Base-by-base conservation (phyloP, 1,140 invertebrate species). In the Mactra quadrangularis region DNA sequence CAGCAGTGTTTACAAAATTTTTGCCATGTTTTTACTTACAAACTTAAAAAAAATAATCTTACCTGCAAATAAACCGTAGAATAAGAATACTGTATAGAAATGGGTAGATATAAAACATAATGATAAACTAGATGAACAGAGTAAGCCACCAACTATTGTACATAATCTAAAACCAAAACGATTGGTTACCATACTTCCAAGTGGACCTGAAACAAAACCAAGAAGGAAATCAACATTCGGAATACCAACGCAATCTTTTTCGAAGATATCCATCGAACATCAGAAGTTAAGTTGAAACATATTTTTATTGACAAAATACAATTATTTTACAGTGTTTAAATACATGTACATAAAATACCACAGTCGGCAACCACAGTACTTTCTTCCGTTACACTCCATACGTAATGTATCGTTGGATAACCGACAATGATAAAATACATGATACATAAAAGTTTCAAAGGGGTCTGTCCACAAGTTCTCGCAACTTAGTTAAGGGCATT, bases 41-140 rank as follows among this genome's bases (percentile, higher is more conserved):
- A 47, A 47, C 45, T 19, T 9, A 47, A 47, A 7, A 9, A 47
- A 7, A 47, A 47, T 47, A 47, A 55, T 22, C 11, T 17, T 62
- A 78, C 75, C 75, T 47, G 75, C 60, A 52, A 78, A 15, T 13
- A 78, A 19, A 0, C 75, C 75, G 31, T 78, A 78, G 15, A 59
- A 78, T 2, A 66, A 13, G 35, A 78, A 78, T 25, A 78, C 45
- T 29, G 62, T 64, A 22, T 78, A 78, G 60, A 78, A 78, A 27
- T 66, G 4, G 22, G 45, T 78, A 7, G 75, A 47, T 15, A 78
- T 3, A 27, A 59, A 78, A 45, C 75, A 78, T 25, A 78, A 41
- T 22, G 35, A 17, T 13, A 78, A 15, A 0, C 75, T 57, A 13
- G 38, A 1, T 3, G 75, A 64, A 2, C 57, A 6, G 1, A 59